Conservation (phyloP, 2,797 vertebrate species). For the Galagoides demidoff region DNA sequence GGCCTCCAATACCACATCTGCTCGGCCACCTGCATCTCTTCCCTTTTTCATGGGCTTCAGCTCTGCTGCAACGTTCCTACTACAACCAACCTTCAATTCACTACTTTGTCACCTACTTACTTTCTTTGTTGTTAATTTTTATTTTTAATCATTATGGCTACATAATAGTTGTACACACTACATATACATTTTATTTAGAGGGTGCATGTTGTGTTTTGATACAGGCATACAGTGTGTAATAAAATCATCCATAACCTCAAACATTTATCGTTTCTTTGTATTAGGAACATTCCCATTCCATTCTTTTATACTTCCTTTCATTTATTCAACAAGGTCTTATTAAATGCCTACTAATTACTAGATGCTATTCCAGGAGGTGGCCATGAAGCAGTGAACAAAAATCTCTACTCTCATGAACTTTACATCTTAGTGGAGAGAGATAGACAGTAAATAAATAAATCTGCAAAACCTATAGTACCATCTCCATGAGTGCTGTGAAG, state of each 20-base stretch:
- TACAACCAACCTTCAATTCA: not conserved
- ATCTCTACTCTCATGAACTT: not conserved
- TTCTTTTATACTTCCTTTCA: not conserved
- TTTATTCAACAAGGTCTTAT: not conserved
- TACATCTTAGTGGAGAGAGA: not conserved
- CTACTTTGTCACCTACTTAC: not conserved
- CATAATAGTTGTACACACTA: not conserved
- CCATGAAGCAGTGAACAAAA: not conserved
- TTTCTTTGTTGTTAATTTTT: not conserved
- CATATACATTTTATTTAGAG: not conserved
- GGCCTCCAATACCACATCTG: not conserved
- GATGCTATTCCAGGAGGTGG: not conserved
- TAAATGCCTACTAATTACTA: not conserved
- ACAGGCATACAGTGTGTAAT: not conserved
- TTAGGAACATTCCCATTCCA: not conserved
- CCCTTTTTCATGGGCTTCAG: not conserved
- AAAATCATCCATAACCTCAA: not conserved
- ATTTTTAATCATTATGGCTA: not conserved
- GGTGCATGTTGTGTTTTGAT: not conserved
- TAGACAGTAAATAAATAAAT: not conserved
- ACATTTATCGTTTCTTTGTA: not conserved
- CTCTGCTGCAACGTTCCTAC: not conserved
- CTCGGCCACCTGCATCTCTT: not conserved
- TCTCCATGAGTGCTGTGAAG: not conserved
- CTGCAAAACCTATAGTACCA: not conserved